These are phyloP conservation scores for Periphyllus acericola DNA, from an alignment of 2,888 invertebrate species.

Conservation along the genomic window DNA sequence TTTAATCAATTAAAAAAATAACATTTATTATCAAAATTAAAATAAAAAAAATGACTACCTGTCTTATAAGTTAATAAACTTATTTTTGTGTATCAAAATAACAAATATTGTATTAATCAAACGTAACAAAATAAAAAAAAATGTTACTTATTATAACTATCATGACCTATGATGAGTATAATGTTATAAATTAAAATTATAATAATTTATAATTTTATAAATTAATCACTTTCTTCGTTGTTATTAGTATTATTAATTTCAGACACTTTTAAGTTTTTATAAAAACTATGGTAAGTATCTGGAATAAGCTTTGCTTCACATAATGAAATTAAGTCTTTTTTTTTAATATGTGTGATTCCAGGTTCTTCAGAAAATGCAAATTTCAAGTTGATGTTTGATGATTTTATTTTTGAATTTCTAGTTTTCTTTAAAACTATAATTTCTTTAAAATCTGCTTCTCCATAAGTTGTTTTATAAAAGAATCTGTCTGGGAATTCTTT, in stretches of 20 bases:
- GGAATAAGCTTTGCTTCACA: constrained; percentile 17
- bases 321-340: constrained; percentile 33
- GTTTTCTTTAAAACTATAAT: constrained; percentile 32
- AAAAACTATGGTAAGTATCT: constrained; percentile 33
- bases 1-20: background rate
- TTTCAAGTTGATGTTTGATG: constrained; percentile 31
- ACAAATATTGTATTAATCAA: background rate
- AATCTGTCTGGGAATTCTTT: constrained; percentile 28
- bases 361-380: constrained; percentile 15
- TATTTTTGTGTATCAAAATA: background rate
- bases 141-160: too few relatives aligned
- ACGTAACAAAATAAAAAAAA: background rate
- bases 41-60: background rate
- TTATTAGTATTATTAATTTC: constrained; percentile 20
- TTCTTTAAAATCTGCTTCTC: constrained; percentile 1
- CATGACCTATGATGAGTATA: too few relatives aligned
- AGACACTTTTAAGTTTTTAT: constrained; percentile 28
- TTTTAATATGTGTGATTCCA: constrained; percentile 27
- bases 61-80: background rate
- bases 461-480: constrained; percentile 33
- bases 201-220: constrained; percentile 18
- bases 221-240: constrained; percentile 13
- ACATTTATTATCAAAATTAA: background rate
- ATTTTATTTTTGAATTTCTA: constrained; percentile 30
- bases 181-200: background rate